These are phyloP conservation scores for Ectemnius continuus DNA, from an alignment of 2,888 invertebrate species.

Conservation along the genomic window DNA sequence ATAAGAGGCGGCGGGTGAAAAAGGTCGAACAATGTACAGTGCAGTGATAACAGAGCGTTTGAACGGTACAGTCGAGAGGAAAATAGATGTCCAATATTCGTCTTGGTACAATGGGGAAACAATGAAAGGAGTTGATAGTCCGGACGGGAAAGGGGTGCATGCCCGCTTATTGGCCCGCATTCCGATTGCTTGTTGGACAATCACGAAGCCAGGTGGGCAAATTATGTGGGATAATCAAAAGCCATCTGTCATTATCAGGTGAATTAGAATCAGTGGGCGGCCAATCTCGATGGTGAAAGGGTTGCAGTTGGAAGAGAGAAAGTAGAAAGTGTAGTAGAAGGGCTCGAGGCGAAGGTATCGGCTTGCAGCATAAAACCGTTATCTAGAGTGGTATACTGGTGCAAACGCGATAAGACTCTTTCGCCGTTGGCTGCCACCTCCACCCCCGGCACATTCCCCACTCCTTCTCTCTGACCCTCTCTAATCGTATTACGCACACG, in stretches of 20 bases:
- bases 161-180: too few relatives aligned
- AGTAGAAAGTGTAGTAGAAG: background rate
- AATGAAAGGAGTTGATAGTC: too few relatives aligned
- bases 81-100: too few relatives aligned
- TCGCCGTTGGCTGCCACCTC: background rate
- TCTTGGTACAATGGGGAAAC: too few relatives aligned
- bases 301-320: background rate
- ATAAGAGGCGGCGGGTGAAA: too few relatives aligned
- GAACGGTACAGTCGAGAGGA: too few relatives aligned
- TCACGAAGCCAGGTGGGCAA: constrained; percentile 47
- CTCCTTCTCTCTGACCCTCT: constrained; percentile 12
- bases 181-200: too few relatives aligned
- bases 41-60: too few relatives aligned
- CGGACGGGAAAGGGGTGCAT: too few relatives aligned
- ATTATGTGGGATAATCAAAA: constrained; percentile 65
- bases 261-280: background rate
- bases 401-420: constrained; percentile 46
- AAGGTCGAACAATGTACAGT: too few relatives aligned
- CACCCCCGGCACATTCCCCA: background rate
- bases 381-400: constrained; percentile 36
- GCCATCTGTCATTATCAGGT: constrained; percentile 68
- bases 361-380: constrained; percentile 33
- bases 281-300: background rate
- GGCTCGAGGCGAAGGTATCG: background rate
- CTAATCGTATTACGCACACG: constrained; percentile 39